Conservation (phyloP, 2,113 vertebrate genomes). For the Baryphthengus martii region DNA sequence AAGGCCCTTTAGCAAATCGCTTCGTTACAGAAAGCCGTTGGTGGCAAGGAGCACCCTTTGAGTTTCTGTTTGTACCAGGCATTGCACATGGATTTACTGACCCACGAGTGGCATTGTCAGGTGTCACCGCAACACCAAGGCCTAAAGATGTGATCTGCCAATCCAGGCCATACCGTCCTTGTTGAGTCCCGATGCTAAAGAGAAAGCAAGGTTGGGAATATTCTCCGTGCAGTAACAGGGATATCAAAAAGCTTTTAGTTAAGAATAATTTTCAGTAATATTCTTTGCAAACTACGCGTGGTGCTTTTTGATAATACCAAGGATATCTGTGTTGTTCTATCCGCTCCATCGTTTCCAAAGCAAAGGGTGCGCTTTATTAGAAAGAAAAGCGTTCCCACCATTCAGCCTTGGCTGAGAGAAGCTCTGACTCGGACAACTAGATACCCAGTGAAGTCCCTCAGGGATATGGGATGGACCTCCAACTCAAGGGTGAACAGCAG, state of each 20-base stretch:
- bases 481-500: background rate
- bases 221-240: background rate
- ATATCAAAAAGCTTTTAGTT: background rate
- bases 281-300: background rate
- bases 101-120: background rate
- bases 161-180: background rate
- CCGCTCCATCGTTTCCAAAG: background rate
- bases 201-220: background rate
- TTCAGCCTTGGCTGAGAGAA: background rate
- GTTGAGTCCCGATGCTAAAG: background rate
- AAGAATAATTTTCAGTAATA: background rate
- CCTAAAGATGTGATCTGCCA: background rate
- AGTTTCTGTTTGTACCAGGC: background rate
- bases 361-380: background rate
- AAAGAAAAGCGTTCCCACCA: background rate
- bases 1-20: background rate
- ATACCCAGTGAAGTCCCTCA: background rate
- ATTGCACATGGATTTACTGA: background rate
- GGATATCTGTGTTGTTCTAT: background rate
- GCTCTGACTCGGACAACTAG: background rate
- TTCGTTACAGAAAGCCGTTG: background rate
- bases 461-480: background rate
- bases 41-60: background rate
- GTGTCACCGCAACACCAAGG: background rate
- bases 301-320: background rate